Evolutionary conservation across 2,888 invertebrate genomes (phyloP).

Genomic region (Baccha elongata): DNA sequence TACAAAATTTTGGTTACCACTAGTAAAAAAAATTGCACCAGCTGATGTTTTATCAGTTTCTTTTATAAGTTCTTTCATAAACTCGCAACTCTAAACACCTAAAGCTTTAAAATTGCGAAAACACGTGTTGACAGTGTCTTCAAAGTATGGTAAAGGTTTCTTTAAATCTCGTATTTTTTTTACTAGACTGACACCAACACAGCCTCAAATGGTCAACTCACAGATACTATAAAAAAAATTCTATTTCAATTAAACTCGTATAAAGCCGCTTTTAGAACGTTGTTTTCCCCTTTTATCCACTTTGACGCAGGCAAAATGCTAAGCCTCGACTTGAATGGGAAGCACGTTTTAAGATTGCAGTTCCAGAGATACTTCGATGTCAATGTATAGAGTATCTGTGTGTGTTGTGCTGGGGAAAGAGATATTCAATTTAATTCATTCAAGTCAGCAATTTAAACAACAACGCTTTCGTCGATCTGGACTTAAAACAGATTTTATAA

Average conservation of each 20-base stretch:
- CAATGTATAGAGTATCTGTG: constrained; percentile 36
- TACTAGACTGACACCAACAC: constrained; percentile 9
- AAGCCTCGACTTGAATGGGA: constrained; percentile 42
- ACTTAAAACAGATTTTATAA: constrained; percentile 29
- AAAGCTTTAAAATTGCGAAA: constrained; percentile 37
- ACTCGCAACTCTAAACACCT: neutral
- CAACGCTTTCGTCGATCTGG: constrained; percentile 38
- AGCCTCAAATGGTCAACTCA: neutral
- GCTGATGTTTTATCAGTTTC: constrained; percentile 9
- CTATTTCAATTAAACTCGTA: constrained; percentile 14
- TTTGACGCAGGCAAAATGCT: neutral
- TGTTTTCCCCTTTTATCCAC: constrained; percentile 9
- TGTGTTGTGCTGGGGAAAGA: constrained; percentile 58
- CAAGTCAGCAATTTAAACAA: constrained; percentile 51
- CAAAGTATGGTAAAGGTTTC: constrained; percentile 10
- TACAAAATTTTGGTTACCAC: constrained; percentile 6
- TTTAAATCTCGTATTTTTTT: constrained; percentile 17
- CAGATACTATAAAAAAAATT: constrained; percentile 8
- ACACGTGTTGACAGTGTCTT: constrained; percentile 49
- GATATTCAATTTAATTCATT: constrained; percentile 25
- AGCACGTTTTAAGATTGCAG: constrained; percentile 18
- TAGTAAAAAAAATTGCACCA: constrained; percentile 23
- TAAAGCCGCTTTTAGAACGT: constrained; percentile 25
- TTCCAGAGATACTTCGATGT: neutral
- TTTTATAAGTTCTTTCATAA: constrained; percentile 10